Percentiles rank a stretch among this genome's conserved stretches.
These are phyloP conservation scores for Papilio elwesi DNA, from an alignment of 2,888 invertebrate genomes.

Conservation along the genomic window DNA sequence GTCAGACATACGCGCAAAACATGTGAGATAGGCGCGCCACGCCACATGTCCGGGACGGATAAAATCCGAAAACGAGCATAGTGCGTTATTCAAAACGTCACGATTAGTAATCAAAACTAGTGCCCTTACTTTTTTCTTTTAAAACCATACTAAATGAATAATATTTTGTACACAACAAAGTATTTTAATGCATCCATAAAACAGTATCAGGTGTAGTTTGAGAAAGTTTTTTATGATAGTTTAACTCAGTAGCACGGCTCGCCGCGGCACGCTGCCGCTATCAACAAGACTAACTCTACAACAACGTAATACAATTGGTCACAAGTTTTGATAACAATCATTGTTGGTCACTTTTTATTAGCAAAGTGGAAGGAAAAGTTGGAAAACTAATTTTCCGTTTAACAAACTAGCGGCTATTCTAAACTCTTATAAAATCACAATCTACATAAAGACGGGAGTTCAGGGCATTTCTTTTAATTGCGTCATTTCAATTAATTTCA, in stretches of 20 bases:
- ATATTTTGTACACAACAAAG: slow-evolving; percentile 1
- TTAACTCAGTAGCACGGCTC: not conserved
- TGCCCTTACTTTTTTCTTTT: too few relatives aligned
- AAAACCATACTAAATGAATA: too few relatives aligned
- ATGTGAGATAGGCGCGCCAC: too few relatives aligned
- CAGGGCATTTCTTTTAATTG: not conserved
- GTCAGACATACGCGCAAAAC: too few relatives aligned
- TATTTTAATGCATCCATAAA: slow-evolving; percentile 13
- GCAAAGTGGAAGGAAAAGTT: slow-evolving; percentile 7
- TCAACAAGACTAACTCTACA: slow-evolving; percentile 1
- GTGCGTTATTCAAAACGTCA: not conserved
- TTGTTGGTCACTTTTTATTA: slow-evolving; percentile 16
- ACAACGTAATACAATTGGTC: slow-evolving; percentile 23
- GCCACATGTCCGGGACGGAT: too few relatives aligned
- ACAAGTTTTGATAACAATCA: slow-evolving; percentile 21
- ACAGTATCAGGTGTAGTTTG: not conserved
- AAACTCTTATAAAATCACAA: slow-evolving; percentile 10
- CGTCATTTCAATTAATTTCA: not conserved
- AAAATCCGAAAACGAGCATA: too few relatives aligned
- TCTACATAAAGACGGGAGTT: not conserved
- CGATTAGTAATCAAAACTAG: too few relatives aligned
- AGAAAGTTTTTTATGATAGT: slow-evolving; percentile 14
- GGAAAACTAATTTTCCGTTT: not conserved
- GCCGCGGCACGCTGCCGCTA: not conserved
- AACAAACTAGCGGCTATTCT: slow-evolving; percentile 5